Conservation (phyloP, 1,140 invertebrate species). For the Cotesia typhae region DNA sequence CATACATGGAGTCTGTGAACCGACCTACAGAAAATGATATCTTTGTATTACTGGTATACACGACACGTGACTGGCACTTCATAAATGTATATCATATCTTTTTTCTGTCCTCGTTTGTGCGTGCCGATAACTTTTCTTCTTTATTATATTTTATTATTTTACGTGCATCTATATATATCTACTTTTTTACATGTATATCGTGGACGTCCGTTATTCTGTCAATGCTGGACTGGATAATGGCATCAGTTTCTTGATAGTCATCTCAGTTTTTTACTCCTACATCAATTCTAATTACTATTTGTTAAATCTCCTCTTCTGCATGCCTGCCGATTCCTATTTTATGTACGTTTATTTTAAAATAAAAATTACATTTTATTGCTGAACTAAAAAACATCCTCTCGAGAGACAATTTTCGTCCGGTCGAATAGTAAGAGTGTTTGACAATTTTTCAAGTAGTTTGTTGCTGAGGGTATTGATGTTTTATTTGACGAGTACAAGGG, state of each 20-base stretch:
- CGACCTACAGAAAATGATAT: constrained; percentile 55
- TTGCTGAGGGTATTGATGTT: constrained; percentile 54
- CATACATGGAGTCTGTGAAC: background rate
- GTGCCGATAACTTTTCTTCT: constrained; percentile 42
- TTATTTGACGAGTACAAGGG: constrained; percentile 57
- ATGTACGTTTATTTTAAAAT: too few species aligned
- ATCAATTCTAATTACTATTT: constrained; percentile 36
- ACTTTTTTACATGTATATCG: background rate
- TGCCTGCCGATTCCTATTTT: too few species aligned
- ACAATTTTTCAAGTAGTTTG: constrained; percentile 48
- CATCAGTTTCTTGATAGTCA: background rate
- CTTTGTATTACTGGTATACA: constrained; percentile 49
- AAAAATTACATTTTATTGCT: too few species aligned
- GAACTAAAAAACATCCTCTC: too few species aligned
- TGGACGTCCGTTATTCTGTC: constrained; percentile 5
- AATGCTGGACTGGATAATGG: constrained; percentile 15
- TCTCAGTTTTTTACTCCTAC: background rate
- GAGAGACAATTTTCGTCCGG: constrained; percentile 52
- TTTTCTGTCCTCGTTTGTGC: constrained; percentile 25
- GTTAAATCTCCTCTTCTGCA: too few species aligned
- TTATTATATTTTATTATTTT: background rate
- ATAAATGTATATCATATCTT: constrained; percentile 56
- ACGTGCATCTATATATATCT: background rate
- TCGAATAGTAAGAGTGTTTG: constrained; percentile 25
- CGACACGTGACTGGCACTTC: constrained; percentile 59